Percentiles rank a stretch among this genome's conserved stretches.
Evolutionary conservation across 2,113 vertebrate species (phyloP).

Genomic region (Cottus gobio): DNA sequence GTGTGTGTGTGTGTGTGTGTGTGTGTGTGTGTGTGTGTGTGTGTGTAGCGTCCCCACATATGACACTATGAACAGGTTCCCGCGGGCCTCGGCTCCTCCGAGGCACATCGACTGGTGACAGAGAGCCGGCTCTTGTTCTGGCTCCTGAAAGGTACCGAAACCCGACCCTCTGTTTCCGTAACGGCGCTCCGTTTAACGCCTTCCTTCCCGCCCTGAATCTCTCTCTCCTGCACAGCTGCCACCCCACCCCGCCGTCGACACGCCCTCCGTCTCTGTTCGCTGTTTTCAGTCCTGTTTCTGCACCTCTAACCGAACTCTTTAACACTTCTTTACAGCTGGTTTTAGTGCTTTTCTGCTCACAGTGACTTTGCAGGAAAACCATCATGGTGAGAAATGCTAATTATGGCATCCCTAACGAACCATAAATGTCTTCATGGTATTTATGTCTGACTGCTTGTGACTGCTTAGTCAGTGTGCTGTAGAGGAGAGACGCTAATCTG

Average conservation of each 20-base stretch:
- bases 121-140: slow-evolving; percentile 49
- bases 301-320: slow-evolving; percentile 15
- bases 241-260: slow-evolving; percentile 1
- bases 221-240: slow-evolving; percentile 34
- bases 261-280: not conserved
- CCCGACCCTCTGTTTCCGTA: not conserved
- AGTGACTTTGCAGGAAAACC: slow-evolving; percentile 61
- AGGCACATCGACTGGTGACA: slow-evolving; percentile 86
- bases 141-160: slow-evolving; percentile 81
- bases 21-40: no score
- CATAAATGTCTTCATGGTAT: slow-evolving; percentile 36
- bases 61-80: slow-evolving; percentile 86
- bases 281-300: slow-evolving; percentile 5
- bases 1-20: slow-evolving; percentile 36
- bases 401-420: slow-evolving; percentile 50
- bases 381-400: slow-evolving; percentile 64
- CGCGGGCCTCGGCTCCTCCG: slow-evolving; percentile 86
- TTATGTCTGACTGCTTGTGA: slow-evolving; percentile 40
- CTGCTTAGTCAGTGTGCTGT: slow-evolving; percentile 25
- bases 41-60: slow-evolving; percentile 85
- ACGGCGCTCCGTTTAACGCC: not conserved
- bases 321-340: slow-evolving; percentile 60
- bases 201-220: not conserved
- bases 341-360: slow-evolving; percentile 65
- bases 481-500: slow-evolving; percentile 23